These are phyloP conservation scores for Drosophila persimilis DNA, from an alignment of 1,140 invertebrate genomes.

Conservation along the genomic window DNA sequence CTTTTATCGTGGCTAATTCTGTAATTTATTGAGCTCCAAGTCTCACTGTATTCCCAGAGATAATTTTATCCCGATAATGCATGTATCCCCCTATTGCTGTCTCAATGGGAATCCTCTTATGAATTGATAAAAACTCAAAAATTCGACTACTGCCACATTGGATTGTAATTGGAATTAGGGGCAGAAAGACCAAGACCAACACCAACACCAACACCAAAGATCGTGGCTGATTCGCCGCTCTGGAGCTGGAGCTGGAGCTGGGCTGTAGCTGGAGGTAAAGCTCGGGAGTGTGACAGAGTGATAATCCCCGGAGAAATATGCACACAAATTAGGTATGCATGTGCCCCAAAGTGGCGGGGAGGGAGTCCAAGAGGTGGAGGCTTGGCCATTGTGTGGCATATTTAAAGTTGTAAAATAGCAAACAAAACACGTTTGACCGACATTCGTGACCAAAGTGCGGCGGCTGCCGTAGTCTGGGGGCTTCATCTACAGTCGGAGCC, in stretches of 20 bases:
- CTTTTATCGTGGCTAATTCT: too few relatives aligned
- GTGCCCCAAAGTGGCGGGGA: constrained; percentile 18
- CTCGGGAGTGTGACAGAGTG: constrained; percentile 52
- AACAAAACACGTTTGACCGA: constrained; percentile 80
- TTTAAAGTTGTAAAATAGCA: constrained; percentile 82
- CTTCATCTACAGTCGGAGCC: constrained; percentile 8
- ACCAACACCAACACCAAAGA: constrained; percentile 7
- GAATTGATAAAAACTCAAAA: constrained; percentile 14
- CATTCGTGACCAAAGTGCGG: constrained; percentile 78
- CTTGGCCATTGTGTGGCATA: constrained; percentile 75
- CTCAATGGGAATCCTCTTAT: too few relatives aligned
- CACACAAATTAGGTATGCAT: constrained; percentile 76
- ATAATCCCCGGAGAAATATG: constrained; percentile 77
- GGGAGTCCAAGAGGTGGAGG: constrained; percentile 14
- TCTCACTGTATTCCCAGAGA: too few relatives aligned
- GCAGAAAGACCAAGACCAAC: neutral
- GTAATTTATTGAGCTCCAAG: too few relatives aligned
- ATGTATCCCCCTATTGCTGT: too few relatives aligned
- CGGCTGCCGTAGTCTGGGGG: too few relatives aligned
- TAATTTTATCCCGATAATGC: too few relatives aligned
- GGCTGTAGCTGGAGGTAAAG: constrained; percentile 11
- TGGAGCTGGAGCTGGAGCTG: neutral
- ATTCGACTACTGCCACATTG: constrained; percentile 41
- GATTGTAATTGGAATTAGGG: constrained; percentile 39
- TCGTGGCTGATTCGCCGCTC: constrained; percentile 27